Base-by-base conservation (phyloP, 2,888 invertebrate genomes). In the Drosophila ezoana region DNA sequence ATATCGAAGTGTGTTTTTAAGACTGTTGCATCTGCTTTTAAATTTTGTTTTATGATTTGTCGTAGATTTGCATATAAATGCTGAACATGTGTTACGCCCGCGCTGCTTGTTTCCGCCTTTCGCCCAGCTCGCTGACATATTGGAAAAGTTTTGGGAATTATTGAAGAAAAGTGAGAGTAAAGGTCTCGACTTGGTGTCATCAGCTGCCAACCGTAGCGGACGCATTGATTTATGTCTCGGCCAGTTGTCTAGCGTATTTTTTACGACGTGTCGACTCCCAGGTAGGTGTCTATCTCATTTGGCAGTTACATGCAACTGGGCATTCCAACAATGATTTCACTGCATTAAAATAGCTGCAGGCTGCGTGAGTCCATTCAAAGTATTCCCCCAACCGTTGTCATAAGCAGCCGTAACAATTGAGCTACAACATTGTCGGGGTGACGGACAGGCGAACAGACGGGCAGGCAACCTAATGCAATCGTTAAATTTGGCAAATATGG, bases 401-500 rank as follows among this genome's bases (percentile, higher is more conserved):
- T 81, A 87, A 85, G 62, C 65, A 66, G 35, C 33, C 57, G 44
- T 32, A 57, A 76, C 72, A 68, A 54, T 60, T 64, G 44, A 60
- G 69, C 52, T 53, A 53, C 45, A 70, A 44, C 65, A 64, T 76
- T 79, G 59, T 64, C 23, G 62, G 10, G 20, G 9, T 16, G 37
- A 35, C 44, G 37, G 16, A 38, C 23, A 20, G 20, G 4, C 18
- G n/a, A 6, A 48, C 41, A 5, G 38, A 47, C 48, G 13, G 20
- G 10, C 47, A 11, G 48, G n/a, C 23, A 33, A 65, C 53, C 56
- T 63, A 72, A 87, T 79, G 83, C 87, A 86, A 88, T 85, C 87
- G 85, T 87, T 85, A 87, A 79, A 84, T 89, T 87, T 76, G 85
- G 84, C 89, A 89, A 89, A 85, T 89, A 85, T 87, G 85, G 85